Percentiles rank a stretch among this genome's conserved stretches.
Evolutionary conservation across 2,113 vertebrate genomes (phyloP).

Genomic region (Pithys albifrons): DNA sequence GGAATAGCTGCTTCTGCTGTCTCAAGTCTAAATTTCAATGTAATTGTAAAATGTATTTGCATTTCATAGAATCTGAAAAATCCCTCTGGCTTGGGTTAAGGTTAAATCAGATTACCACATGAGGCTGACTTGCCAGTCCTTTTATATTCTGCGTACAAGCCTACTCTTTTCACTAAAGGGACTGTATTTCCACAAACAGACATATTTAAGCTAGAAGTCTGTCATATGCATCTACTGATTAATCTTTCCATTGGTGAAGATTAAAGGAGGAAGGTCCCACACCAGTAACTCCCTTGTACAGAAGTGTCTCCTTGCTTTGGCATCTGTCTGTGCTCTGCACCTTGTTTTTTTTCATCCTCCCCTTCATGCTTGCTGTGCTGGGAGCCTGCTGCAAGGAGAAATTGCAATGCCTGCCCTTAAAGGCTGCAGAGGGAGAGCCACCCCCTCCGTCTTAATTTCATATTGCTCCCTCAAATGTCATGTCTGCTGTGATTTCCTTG

Average conservation of each 20-base stretch:
- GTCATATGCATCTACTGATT: background rate
- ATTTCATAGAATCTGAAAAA: background rate
- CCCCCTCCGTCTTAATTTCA: background rate
- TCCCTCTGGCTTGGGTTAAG: slow-evolving; percentile 11
- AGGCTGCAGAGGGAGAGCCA: background rate
- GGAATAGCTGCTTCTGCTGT: slow-evolving; percentile 7
- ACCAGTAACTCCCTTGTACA: background rate
- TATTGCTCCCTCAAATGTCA: background rate
- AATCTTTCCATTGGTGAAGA: slow-evolving; percentile 11
- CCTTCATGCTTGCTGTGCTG: background rate
- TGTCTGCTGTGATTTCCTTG: background rate
- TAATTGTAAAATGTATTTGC: slow-evolving; percentile 37
- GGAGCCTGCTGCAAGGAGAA: background rate
- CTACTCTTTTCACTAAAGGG: slow-evolving; percentile 11
- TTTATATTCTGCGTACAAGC: slow-evolving; percentile 1
- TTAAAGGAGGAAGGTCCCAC: background rate
- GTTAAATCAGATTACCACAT: slow-evolving; percentile 17
- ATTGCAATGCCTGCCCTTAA: background rate
- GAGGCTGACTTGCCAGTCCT: background rate
- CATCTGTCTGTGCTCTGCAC: background rate
- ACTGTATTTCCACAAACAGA: background rate
- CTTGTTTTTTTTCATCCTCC: background rate
- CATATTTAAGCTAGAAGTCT: background rate
- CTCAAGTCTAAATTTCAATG: slow-evolving; percentile 27
- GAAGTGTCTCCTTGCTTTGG: background rate